Evolutionary conservation across 1,140 invertebrate species (phyloP), one percentile per base, ranked within the genome.

Genomic region (Laupala kohalensis): DNA sequence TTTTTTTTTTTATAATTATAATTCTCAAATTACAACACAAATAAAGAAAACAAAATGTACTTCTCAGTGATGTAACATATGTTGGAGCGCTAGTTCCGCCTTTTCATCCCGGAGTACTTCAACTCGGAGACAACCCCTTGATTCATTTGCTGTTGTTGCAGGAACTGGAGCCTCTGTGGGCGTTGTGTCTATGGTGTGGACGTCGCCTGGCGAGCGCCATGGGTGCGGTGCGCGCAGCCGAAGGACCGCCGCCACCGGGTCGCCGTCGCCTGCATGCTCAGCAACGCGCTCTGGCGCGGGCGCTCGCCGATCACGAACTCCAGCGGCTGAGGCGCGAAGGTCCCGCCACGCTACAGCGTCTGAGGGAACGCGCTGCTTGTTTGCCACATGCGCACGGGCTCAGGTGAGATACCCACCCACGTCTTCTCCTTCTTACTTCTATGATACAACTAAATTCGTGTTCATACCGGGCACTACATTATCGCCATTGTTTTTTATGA

Each of bases 191-290:
- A 67, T 75, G 77, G 2, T 82, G 81, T 67, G 85, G 84, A 24
- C 80, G 82, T 63, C 78, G 79, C 15, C 76, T 86, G 19, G 80
- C 85, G 25, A 75, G 78, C n/a, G 81, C 82, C 13, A 77, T 86
- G 75, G 80, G 80, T 29, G 83, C 85, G 72, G 78, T 86, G 73
- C 78, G 84, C 73, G 78, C 79, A 30, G 80, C 83, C 63, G 83
- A 84, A 75, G 73, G 82, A 69, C 81, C 81, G 25, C 68, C 75
- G 27, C 78, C 78, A 69, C 73, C 80, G 24, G 83, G 81, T n/a
- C 77, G 83, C 68, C 79, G 83, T 29, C 84, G 85, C 72, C 78
- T 85, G 13, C 83, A 83, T 75, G 81, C 82, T 63, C 84, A 86
- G 75, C 84, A 84, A 78, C 79, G 81, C 53, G 78, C 79, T 75